phyloP scores from a whole-genome alignment of 2,113 vertebrate species.

The Syrrhaptes paradoxus region DNA sequence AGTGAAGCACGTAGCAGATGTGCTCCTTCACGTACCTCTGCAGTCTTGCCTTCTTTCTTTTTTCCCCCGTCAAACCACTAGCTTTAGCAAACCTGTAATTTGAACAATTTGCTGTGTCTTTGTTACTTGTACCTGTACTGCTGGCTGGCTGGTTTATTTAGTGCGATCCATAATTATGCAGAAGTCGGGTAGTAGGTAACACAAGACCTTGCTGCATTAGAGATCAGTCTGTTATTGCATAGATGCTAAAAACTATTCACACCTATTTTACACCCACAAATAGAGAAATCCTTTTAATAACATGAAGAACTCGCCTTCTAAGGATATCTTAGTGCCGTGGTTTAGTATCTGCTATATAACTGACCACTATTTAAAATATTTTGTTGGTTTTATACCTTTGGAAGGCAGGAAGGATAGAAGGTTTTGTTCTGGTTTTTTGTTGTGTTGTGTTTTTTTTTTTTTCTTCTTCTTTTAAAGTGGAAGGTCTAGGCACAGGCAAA shows the following conservation, averaged over 20 bases:
- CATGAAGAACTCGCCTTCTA: background rate
- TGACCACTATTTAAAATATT: background rate
- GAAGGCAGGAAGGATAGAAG: background rate
- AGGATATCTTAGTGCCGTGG: background rate
- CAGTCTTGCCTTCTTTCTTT: background rate
- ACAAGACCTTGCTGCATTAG: background rate
- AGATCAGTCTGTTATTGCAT: background rate
- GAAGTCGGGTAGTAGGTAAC: background rate
- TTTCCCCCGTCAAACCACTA: background rate
- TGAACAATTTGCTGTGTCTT: background rate
- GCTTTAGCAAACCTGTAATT: background rate
- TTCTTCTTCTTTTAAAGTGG: background rate
- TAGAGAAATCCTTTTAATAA: background rate
- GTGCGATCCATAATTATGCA: background rate
- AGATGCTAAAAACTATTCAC: no score
- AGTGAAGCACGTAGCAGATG: background rate
- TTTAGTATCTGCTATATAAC: background rate
- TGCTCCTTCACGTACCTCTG: background rate
- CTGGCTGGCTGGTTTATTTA: background rate
- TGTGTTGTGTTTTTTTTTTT: background rate
- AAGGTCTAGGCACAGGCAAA: background rate
- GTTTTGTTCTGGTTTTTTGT: background rate
- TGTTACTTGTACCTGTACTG: background rate
- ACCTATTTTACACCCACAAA: background rate
- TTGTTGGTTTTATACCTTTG: background rate